phyloP scores from a whole-genome alignment of 2,113 vertebrate species.

The Callipepla californica region DNA sequence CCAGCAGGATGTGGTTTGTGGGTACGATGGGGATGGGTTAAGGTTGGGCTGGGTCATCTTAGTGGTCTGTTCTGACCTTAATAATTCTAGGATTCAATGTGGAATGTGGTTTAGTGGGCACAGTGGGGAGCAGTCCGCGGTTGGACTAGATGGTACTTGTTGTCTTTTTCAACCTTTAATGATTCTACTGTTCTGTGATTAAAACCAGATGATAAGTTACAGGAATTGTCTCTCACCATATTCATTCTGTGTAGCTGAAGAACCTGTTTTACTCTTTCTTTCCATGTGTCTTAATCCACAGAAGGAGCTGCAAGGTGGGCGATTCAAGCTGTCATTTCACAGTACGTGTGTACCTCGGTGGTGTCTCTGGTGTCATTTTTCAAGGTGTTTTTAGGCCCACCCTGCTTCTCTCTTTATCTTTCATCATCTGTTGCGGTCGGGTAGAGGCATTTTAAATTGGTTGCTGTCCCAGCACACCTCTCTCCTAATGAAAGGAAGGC shows the following conservation, averaged over 20 bases:
- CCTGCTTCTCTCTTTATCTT: background rate
- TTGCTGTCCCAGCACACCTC: background rate
- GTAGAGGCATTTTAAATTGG: background rate
- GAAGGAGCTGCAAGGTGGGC: background rate
- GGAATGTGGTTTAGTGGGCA: no score
- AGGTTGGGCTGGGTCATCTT: no score
- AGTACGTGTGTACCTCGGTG: accelerated
- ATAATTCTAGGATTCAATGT: no score
- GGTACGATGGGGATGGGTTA: no score
- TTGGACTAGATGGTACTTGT: no score
- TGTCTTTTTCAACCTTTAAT: no score
- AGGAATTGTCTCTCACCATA: background rate
- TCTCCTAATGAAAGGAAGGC: background rate
- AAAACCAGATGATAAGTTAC: background rate
- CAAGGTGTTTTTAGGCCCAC: background rate
- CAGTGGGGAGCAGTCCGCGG: no score
- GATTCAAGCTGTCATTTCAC: background rate
- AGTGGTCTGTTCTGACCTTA: no score
- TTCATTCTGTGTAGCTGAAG: background rate
- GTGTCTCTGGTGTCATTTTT: background rate
- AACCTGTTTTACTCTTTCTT: background rate
- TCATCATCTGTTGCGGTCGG: background rate
- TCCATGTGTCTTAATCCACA: background rate
- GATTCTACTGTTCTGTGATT: background rate
- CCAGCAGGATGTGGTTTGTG: no score